Evolutionary conservation across 2,797 vertebrate species (phyloP).

Genomic region (Scleropages formosus): DNA sequence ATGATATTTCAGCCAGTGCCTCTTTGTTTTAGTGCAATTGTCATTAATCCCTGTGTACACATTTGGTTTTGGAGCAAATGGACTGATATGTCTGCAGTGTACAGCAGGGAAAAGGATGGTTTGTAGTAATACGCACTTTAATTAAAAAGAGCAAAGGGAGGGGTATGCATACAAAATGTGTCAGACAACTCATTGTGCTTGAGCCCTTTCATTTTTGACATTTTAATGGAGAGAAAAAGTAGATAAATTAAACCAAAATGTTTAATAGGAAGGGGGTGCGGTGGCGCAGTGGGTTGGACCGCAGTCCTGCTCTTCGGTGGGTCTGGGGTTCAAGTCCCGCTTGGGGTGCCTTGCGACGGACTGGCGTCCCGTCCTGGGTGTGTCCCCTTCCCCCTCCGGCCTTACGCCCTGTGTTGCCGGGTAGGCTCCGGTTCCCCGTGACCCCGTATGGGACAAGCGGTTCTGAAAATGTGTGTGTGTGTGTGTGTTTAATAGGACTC

Average conservation of each 20-base stretch:
- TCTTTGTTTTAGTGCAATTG: slow-evolving; percentile 66
- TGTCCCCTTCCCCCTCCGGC: no score
- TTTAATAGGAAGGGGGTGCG: no score
- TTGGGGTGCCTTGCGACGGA: no score
- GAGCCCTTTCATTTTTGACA: background rate
- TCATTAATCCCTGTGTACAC: slow-evolving; percentile 56
- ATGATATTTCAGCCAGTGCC: slow-evolving; percentile 51
- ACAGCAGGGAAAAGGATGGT: slow-evolving; percentile 18
- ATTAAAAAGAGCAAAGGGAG: slow-evolving; percentile 40
- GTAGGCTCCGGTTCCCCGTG: no score
- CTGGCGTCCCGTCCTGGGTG: no score
- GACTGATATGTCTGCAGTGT: slow-evolving; percentile 44
- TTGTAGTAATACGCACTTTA: slow-evolving; percentile 44
- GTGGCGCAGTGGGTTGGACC: no score
- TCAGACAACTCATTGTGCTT: background rate
- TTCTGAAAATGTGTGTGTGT: no score
- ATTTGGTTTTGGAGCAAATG: slow-evolving; percentile 16
- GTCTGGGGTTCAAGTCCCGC: no score
- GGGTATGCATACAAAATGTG: background rate
- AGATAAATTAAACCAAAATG: background rate
- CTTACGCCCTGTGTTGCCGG: no score
- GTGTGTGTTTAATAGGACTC: no score
- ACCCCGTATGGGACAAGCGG: no score
- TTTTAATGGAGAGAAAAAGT: background rate
- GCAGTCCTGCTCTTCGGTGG: no score